Evolutionary conservation across 2,888 invertebrate species (phyloP).

Genomic region (Cephus runcator): DNA sequence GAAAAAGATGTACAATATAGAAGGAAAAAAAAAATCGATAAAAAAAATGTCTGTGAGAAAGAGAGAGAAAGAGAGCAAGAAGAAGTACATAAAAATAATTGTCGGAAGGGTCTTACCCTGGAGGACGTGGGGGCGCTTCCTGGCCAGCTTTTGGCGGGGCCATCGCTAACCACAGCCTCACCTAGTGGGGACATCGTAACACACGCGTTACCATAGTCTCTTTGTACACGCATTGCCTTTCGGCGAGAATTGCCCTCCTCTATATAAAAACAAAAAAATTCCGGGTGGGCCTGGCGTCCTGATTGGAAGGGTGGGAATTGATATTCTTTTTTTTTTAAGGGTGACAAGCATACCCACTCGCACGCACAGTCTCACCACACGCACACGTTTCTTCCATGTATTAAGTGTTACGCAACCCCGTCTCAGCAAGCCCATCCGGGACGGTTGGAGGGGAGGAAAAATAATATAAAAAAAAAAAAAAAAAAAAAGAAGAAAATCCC

Average conservation of each 20-base stretch:
- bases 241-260: not conserved
- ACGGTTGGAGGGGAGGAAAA: not conserved
- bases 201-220: conserved; percentile 62
- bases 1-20: conserved; percentile 49
- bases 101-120: conserved; percentile 71
- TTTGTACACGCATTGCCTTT: conserved; percentile 16
- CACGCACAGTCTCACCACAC: not conserved
- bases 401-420: not conserved
- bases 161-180: conserved; percentile 66
- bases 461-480: too few relatives aligned
- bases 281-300: not conserved
- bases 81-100: conserved; percentile 53
- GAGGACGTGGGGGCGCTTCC: conserved; percentile 68
- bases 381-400: not conserved
- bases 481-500: not conserved
- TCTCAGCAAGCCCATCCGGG: not conserved
- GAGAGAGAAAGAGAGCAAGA: conserved; percentile 9
- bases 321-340: not conserved
- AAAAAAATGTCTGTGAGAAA: conserved; percentile 17
- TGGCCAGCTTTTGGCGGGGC: conserved; percentile 66
- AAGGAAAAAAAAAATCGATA: conserved; percentile 29
- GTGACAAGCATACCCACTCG: not conserved
- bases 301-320: not conserved
- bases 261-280: not conserved
- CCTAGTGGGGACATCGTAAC: conserved; percentile 65